A percentile compares a stretch with the other conserved stretches of the same genome.
Evolutionary conservation across 2,888 invertebrate genomes (phyloP).

Genomic region (Gymnosoma rotundatum): DNA sequence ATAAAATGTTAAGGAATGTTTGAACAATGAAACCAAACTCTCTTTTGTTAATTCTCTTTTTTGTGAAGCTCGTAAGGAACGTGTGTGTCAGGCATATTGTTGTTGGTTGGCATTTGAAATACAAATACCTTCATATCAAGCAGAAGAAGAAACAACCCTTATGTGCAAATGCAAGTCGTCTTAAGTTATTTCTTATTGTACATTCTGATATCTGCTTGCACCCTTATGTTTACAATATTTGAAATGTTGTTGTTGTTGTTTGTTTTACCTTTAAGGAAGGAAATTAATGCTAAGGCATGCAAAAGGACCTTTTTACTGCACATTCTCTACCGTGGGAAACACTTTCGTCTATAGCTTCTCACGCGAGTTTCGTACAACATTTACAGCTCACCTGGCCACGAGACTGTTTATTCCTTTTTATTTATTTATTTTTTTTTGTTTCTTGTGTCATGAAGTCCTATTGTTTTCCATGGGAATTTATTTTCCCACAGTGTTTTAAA

Average conservation of each 20-base stretch:
- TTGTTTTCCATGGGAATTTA: conserved; percentile 62
- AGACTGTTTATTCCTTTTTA: conserved; percentile 53
- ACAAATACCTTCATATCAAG: conserved; percentile 14
- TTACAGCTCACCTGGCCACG: conserved; percentile 80
- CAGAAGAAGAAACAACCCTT: conserved; percentile 51
- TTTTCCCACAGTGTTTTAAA: conserved; percentile 51
- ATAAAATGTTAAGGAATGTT: conserved; percentile 42
- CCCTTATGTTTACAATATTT: conserved; percentile 48
- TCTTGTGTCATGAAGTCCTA: conserved; percentile 27
- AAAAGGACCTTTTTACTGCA: conserved; percentile 73
- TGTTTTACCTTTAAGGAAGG: conserved; percentile 70
- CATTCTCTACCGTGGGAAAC: conserved; percentile 80
- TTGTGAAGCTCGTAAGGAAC: background rate
- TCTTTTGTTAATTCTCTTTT: conserved; percentile 24
- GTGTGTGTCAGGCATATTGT: background rate
- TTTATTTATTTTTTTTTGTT: too few relatives aligned
- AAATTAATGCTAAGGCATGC: conserved; percentile 74
- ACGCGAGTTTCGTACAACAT: conserved; percentile 75
- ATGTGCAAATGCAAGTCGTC: conserved; percentile 16
- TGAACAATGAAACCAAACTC: background rate
- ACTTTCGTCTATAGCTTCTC: conserved; percentile 81
- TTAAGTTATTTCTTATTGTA: conserved; percentile 64
- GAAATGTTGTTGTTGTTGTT: conserved; percentile 23
- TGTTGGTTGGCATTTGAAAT: background rate
- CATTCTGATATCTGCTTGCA: conserved; percentile 46